Conservation (phyloP, 2,888 invertebrate species). For the Acanthosepion pharaonis region DNA sequence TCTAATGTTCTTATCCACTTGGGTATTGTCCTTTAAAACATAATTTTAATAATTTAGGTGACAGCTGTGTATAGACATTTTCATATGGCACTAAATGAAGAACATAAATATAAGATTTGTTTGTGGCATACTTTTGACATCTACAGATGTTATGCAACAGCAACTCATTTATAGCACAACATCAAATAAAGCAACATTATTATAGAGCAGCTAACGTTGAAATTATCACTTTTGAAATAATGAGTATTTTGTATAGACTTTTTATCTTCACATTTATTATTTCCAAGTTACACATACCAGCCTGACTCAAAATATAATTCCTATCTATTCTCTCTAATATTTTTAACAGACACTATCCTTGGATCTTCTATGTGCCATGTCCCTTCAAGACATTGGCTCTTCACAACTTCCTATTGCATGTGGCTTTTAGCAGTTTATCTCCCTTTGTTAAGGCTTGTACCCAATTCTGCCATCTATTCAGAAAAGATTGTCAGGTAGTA, state of each 20-base stretch:
- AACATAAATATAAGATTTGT: background rate
- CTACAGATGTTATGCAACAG: background rate
- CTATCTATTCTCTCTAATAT: too few relatives aligned
- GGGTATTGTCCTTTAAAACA: background rate
- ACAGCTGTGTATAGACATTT: slow-evolving; percentile 4
- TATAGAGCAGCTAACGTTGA: background rate
- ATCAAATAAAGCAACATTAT: background rate
- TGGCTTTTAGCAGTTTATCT: too few relatives aligned
- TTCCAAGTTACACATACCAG: background rate
- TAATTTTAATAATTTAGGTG: background rate
- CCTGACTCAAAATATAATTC: background rate
- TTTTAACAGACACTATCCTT: too few relatives aligned
- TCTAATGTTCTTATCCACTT: background rate
- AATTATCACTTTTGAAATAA: background rate
- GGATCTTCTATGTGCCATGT: too few relatives aligned
- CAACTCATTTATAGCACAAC: background rate
- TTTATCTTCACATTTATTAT: background rate
- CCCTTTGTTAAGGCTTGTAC: too few relatives aligned
- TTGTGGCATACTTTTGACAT: background rate
- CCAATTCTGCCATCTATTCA: too few relatives aligned
- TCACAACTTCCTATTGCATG: too few relatives aligned
- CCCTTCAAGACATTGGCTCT: too few relatives aligned
- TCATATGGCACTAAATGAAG: background rate
- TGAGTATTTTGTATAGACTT: background rate
- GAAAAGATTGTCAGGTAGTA: too few relatives aligned